Evolutionary conservation across 2,797 vertebrate species (phyloP), one percentile per base, ranked within the genome.

Genomic region (Alauda arvensis): DNA sequence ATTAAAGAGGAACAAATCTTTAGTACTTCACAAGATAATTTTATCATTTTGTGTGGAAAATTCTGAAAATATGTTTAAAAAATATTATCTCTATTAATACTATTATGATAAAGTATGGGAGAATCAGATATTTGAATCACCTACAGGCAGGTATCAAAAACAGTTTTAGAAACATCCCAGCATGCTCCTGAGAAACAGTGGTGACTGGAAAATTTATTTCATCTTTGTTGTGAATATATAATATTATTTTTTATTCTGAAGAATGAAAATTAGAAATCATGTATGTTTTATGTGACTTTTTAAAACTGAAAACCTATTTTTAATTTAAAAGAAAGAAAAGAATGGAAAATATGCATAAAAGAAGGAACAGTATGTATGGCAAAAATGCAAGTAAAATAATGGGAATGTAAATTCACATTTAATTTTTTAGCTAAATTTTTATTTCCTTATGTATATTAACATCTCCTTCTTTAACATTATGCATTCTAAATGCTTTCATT

Each of bases 391-490:
- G 16, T 1, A 33, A 28, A 55, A 7, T 45, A 59, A 69, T 40
- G 6, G 10, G 20, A 85, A 48, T 45, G 11, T 51, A 77, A 87
- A 75, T 71, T 63, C n/a, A 33, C 3, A 16, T 51, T 59, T 51
- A 9, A 31, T 8, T 52, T 89, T 89, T 67, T 31, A 77, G n/a
- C 15, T 48, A 55, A 77, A 39, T 6, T 74, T 89, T 77, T 8
- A 52, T 83, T 85, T 80, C 11, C 8, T 46, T n/a, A 39, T 34
- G 12, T 23, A n/a, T 49, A 71, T 39, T 61, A 29, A 9, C 4
- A 11, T 71, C 18, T 28, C 11, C 28, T 61, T 81, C 34, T 21
- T 82, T 51, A 31, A 62, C 0, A 0, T 1, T 65, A 16, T 39
- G 14, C 18, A 55, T 65, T 72, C 21, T 21, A 72, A 79, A 72